These are phyloP conservation scores for Pogonognathellus flavescens DNA, from an alignment of 1,140 invertebrate genomes.

Conservation along the genomic window DNA sequence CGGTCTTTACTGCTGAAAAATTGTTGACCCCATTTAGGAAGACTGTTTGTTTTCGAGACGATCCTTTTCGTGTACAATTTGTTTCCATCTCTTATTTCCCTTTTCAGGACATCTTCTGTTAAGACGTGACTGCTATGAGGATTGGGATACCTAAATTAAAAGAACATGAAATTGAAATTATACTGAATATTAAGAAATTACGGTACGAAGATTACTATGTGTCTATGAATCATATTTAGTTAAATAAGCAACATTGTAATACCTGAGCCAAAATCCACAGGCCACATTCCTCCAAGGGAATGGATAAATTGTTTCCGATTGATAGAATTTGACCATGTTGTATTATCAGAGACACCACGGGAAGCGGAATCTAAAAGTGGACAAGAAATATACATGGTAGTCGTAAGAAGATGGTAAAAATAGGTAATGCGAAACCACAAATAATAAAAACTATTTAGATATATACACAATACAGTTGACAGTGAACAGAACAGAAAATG, in stretches of 20 bases:
- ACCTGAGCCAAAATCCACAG: conserved; percentile 45
- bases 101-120: conserved; percentile 87
- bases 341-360: neutral
- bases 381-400: too few species aligned
- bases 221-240: too few species aligned
- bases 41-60: conserved; percentile 89
- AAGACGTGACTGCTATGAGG: conserved; percentile 86
- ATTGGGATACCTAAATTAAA: conserved; percentile 13
- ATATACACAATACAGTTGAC: too few species aligned
- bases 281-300: conserved; percentile 43
- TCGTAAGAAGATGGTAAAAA: too few species aligned
- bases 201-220: too few species aligned
- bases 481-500: too few species aligned
- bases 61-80: conserved; percentile 86
- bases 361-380: conserved; percentile 17
- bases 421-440: too few species aligned
- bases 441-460: too few species aligned
- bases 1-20: conserved; percentile 81
- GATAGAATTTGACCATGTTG: conserved; percentile 48
- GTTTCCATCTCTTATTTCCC: conserved; percentile 80
- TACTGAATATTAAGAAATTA: too few species aligned
- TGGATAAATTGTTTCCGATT: conserved; percentile 46
- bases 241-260: too few species aligned
- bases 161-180: too few species aligned
- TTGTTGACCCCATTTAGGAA: conserved; percentile 92